Conservation (phyloP, 2,797 vertebrate species). For the Epinephelus malabaricus region DNA sequence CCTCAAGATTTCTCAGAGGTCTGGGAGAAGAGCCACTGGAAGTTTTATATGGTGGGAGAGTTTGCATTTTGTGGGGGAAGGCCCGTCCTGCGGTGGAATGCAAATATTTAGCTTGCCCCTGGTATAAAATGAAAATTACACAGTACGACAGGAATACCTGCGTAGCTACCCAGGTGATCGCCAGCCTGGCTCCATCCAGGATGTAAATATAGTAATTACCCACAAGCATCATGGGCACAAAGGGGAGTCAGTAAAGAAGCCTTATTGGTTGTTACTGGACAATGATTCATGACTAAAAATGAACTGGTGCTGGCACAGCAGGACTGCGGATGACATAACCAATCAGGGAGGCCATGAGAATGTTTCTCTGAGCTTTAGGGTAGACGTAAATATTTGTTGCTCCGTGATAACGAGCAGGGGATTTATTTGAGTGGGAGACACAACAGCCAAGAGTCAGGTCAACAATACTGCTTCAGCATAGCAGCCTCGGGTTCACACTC, state of each 20-base stretch:
- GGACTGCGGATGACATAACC: conserved; percentile 55
- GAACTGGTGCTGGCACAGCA: conserved; percentile 39
- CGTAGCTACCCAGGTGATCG: conserved; percentile 80
- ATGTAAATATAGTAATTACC: conserved; percentile 82
- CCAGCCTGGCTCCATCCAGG: conserved; percentile 72
- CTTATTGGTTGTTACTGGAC: conserved; percentile 51
- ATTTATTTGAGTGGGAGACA: conserved; percentile 69
- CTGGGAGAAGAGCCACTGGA: conserved; percentile 25
- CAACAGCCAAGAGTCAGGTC: conserved; percentile 58
- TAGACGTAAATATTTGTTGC: conserved; percentile 79
- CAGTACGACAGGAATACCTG: conserved; percentile 78
- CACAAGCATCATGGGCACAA: conserved; percentile 58
- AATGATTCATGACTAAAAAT: conserved; percentile 59
- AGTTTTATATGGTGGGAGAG: conserved; percentile 57
- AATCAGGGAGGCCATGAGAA: conserved; percentile 74
- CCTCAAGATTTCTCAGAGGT: conserved; percentile 35
- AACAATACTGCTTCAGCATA: conserved; percentile 34
- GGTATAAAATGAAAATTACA: conserved; percentile 81
- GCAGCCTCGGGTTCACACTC: conserved; percentile 20
- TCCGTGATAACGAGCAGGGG: conserved; percentile 59
- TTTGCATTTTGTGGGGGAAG: conserved; percentile 50
- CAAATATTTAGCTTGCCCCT: conserved; percentile 81
- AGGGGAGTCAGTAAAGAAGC: conserved; percentile 42
- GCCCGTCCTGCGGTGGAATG: conserved; percentile 73
- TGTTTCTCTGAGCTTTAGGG: conserved; percentile 68